Conservation (phyloP, 2,888 invertebrate genomes). For the Halictus ligatus region DNA sequence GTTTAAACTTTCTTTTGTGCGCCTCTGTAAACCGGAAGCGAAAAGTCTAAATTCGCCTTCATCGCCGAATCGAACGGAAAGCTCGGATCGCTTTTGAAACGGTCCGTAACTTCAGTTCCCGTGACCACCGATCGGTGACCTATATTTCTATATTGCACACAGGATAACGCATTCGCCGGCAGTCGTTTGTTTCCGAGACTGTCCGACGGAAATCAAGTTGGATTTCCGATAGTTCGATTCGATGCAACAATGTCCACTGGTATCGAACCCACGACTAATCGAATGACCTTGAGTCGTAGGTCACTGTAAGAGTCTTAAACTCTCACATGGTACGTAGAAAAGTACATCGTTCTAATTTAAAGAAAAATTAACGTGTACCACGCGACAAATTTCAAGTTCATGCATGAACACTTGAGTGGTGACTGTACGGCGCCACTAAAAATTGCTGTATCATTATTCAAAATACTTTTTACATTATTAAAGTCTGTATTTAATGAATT, state of each 20-base stretch:
- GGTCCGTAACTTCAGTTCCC: not conserved
- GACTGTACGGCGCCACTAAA: too few relatives aligned
- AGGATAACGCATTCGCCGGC: constrained; percentile 1
- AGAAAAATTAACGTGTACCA: too few relatives aligned
- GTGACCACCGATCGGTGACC: constrained; percentile 14
- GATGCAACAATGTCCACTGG: not conserved
- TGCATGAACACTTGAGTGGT: too few relatives aligned
- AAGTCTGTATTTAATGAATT: too few relatives aligned
- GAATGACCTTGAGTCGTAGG: too few relatives aligned
- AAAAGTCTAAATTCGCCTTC: not conserved
- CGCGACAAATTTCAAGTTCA: too few relatives aligned
- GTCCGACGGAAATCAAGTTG: constrained; percentile 1
- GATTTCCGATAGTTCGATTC: not conserved
- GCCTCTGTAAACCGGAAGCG: too few relatives aligned
- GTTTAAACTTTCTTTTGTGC: not conserved
- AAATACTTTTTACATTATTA: too few relatives aligned
- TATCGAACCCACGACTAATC: not conserved
- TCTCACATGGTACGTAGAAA: too few relatives aligned
- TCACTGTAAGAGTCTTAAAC: too few relatives aligned
- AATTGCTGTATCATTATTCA: too few relatives aligned
- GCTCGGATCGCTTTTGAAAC: not conserved
- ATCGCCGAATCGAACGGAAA: constrained; percentile 15
- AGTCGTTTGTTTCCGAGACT: not conserved
- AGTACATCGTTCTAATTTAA: too few relatives aligned
- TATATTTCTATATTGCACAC: constrained; percentile 25